phyloP scores from a whole-genome alignment of 2,797 vertebrate species.

The Dallia pectoralis region DNA sequence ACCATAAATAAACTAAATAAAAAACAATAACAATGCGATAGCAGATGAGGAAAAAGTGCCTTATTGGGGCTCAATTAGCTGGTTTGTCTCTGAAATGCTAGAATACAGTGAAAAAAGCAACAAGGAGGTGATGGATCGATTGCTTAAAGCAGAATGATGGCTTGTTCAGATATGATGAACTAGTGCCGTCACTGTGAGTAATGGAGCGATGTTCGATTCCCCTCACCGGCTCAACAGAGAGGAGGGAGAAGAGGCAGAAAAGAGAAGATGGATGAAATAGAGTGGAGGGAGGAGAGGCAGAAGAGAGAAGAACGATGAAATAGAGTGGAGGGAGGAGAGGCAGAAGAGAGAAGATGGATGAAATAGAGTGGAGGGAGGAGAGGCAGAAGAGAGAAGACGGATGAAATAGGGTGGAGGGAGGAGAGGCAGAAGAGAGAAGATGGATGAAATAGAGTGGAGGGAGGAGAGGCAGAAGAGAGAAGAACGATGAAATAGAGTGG shows the following conservation, averaged over 20 bases:
- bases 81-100: background rate
- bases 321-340: too few relatives aligned
- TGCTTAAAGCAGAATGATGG: background rate
- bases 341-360: background rate
- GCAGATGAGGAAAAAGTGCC: background rate
- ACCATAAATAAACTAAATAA: too few relatives aligned
- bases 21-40: background rate
- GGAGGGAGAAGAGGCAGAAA: background rate
- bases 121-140: background rate
- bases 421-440: background rate
- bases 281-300: too few relatives aligned
- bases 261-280: too few relatives aligned
- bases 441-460: too few relatives aligned
- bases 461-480: background rate
- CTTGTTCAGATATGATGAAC: constrained; percentile 3
- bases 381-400: background rate
- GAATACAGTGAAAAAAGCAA: background rate
- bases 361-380: too few relatives aligned
- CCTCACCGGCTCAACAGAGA: background rate
- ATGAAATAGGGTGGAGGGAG: too few relatives aligned
- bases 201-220: background rate
- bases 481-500: too few relatives aligned
- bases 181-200: background rate
- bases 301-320: too few relatives aligned
- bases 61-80: background rate